Evolutionary conservation across 35 echinoderm and acorn worm species (phyloP).

Genomic region (Diadema setosum): DNA sequence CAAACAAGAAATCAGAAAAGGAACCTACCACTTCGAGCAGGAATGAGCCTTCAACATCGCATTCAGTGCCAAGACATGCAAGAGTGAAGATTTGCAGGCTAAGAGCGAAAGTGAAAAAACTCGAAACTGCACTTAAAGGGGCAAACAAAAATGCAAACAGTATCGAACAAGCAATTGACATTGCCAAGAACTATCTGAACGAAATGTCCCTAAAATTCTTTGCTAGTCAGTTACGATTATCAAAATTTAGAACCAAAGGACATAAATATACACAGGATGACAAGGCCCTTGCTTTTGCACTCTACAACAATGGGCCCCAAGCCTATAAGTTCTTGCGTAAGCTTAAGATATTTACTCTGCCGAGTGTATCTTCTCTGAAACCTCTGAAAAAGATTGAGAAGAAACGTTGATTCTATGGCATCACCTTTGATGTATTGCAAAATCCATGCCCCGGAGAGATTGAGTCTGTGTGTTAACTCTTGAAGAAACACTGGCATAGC

Average conservation of each 20-base stretch:
- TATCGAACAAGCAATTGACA: too few relatives aligned
- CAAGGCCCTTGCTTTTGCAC: not conserved
- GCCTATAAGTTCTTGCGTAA: too few relatives aligned
- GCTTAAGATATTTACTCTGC: constrained; percentile 6
- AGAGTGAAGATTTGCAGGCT: not conserved
- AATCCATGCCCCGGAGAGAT: not conserved
- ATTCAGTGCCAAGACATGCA: not conserved
- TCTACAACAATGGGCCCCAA: too few relatives aligned
- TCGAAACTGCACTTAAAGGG: not conserved
- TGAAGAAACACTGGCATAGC: too few relatives aligned
- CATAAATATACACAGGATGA: not conserved
- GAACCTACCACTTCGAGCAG: too few relatives aligned
- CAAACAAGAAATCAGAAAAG: too few relatives aligned
- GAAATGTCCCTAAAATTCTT: not conserved
- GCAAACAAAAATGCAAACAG: too few relatives aligned
- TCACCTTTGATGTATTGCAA: not conserved
- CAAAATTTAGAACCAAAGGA: not conserved
- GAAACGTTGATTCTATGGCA: not conserved
- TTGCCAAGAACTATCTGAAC: too few relatives aligned
- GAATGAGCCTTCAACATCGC: not conserved
- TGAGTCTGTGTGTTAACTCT: not conserved
- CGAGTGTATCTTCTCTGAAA: not conserved
- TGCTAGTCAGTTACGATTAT: too few relatives aligned
- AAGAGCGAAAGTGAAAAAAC: not conserved
- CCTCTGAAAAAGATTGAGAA: not conserved